phyloP scores from a whole-genome alignment of 2,113 vertebrate genomes.

The Girardinichthys multiradiatus region DNA sequence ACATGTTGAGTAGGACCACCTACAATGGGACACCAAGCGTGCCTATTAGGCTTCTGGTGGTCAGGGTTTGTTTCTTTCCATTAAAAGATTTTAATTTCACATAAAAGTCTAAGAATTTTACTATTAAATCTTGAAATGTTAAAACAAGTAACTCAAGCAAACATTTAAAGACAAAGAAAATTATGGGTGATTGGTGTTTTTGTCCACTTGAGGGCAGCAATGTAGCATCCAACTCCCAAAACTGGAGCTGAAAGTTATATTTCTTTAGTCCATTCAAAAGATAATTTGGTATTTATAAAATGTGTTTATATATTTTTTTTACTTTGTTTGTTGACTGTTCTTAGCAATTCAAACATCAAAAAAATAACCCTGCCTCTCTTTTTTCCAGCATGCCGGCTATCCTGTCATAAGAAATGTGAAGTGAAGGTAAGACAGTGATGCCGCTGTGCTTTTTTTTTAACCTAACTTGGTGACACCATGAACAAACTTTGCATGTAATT shows the following conservation, averaged over 20 bases:
- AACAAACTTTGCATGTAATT: too few relatives aligned
- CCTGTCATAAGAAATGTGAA: constrained; percentile 89
- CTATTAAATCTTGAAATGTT: neutral
- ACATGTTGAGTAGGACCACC: constrained; percentile 33
- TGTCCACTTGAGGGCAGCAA: constrained; percentile 69
- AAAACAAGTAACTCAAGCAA: neutral
- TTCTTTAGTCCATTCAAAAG: neutral
- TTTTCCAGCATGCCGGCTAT: constrained; percentile 83
- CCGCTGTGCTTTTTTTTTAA: neutral
- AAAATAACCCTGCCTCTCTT: neutral
- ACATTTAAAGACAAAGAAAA: neutral
- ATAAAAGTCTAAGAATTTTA: neutral
- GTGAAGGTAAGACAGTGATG: constrained; percentile 83
- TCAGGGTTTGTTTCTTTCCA: constrained; percentile 17
- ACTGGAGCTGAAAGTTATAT: neutral
- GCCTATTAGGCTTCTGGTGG: constrained; percentile 2
- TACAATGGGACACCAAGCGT: constrained; percentile 34
- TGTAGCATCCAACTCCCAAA: constrained; percentile 12
- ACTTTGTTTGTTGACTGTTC: neutral
- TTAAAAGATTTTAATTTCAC: neutral
- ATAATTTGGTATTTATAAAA: neutral
- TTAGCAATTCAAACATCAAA: neutral
- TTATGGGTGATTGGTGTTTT: constrained; percentile 13
- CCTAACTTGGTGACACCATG: too few relatives aligned
- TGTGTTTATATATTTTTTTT: neutral